Evolutionary conservation across 2,888 invertebrate species (phyloP), one percentile per base, ranked within the genome.

Genomic region (Bembecia ichneumoniformis): DNA sequence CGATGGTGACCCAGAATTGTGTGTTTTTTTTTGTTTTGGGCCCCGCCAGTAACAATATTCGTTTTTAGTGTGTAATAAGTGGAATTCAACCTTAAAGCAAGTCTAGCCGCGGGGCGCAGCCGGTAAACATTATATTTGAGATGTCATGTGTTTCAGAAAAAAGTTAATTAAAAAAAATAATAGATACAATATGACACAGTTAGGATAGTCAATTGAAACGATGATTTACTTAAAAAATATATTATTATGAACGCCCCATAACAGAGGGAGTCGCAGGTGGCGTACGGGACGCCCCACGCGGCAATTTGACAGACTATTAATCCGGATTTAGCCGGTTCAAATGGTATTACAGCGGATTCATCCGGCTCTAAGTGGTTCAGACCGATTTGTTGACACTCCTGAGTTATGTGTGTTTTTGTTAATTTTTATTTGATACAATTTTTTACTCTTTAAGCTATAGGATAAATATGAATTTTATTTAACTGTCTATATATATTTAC

Each of bases 251-350:
- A 17, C 16, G 17, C 4, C 16, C 15, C 44, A 13, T 5, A 58
- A 57, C 55, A 57, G 51, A 58, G 58, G 62, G 57, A 62, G 74
- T 55, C 76, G 65, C 84, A 84, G 84, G 84, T 83, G 84, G 60
- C 56, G 53, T 47, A 28, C 47, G 35, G 56, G 68, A 72, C 64
- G 70, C 81, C 82, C 79, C 81, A 58, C 58, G 68, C 74, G 74
- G 62, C 77, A 74, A 82, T 82, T 82, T 83, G 83, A 83, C 83
- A 82, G 83, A 86, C 86, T 77, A 86, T 86, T 86, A 83, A 84
- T 86, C 74, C 83, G 79, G 82, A 79, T 83, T 80, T 77, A 68
- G 68, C 68, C 60, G 68, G 75, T 62, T 71, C 66, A 60, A 73
- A 72, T 62, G 57, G 77, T 79, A 77, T 82, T 74, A 71, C 66